Percentiles rank a stretch among this genome's conserved stretches.
Conservation (phyloP, 2,888 invertebrate species). For the Diplolepis rosae region DNA sequence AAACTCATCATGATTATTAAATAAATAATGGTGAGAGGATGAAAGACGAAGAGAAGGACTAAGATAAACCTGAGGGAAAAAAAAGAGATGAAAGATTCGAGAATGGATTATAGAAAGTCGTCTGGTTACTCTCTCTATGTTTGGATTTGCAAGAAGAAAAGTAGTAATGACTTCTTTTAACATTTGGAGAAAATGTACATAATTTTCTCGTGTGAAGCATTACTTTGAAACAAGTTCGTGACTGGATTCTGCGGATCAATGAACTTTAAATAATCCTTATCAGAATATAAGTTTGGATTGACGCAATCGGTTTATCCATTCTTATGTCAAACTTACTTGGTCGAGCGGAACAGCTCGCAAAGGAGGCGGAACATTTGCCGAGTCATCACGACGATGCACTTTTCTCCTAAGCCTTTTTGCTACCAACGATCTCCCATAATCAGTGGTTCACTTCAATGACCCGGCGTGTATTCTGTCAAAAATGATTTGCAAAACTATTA, state of each 20-base stretch:
- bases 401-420: constrained; percentile 38
- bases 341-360: constrained; percentile 6
- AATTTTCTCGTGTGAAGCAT: background rate
- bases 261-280: background rate
- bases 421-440: background rate
- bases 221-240: background rate
- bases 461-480: background rate
- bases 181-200: background rate
- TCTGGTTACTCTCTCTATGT: too few relatives aligned
- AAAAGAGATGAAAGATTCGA: too few relatives aligned
- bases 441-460: background rate
- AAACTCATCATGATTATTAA: too few relatives aligned
- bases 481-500: background rate
- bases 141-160: too few relatives aligned
- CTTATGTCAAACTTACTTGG: background rate
- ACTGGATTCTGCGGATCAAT: background rate
- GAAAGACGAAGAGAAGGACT: too few relatives aligned
- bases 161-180: too few relatives aligned
- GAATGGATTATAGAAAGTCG: too few relatives aligned
- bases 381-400: constrained; percentile 56
- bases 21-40: too few relatives aligned
- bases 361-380: constrained; percentile 38
- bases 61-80: background rate
- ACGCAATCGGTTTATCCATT: constrained; percentile 4
- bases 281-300: background rate